A percentile compares a stretch with the other conserved stretches of the same genome.
Evolutionary conservation across 2,888 invertebrate species (phyloP).

Genomic region (Perdita meconis): DNA sequence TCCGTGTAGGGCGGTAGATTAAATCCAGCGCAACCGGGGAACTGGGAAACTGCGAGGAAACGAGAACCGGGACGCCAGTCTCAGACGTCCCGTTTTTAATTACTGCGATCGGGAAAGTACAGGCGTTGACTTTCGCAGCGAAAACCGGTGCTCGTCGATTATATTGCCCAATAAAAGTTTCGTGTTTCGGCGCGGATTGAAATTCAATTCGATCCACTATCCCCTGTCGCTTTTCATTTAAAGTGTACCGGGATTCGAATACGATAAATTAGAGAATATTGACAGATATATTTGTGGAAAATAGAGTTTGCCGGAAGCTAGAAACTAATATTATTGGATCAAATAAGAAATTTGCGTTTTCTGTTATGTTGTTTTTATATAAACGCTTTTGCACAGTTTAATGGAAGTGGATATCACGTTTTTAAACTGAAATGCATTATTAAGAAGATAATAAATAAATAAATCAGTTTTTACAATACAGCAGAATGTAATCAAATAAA

Average conservation of each 20-base stretch:
- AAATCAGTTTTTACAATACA: too few relatives aligned
- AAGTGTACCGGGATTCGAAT: conserved; percentile 13
- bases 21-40: conserved; percentile 14
- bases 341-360: too few relatives aligned
- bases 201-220: conserved; percentile 38
- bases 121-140: conserved; percentile 34
- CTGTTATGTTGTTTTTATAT: too few relatives aligned
- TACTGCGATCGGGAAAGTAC: conserved; percentile 26
- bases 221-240: conserved; percentile 3
- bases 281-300: conserved; percentile 7
- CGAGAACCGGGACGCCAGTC: neutral
- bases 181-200: conserved; percentile 34
- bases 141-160: conserved; percentile 33
- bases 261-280: neutral
- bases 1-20: conserved; percentile 25
- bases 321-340: neutral
- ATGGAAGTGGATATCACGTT: too few relatives aligned
- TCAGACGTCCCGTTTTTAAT: conserved; percentile 60
- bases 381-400: too few relatives aligned
- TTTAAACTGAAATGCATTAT: too few relatives aligned
- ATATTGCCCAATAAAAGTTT: conserved; percentile 49
- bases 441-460: too few relatives aligned
- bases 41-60: neutral
- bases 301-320: neutral
- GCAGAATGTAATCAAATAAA: too few relatives aligned